Evolutionary conservation across 1,140 invertebrate genomes (phyloP).

Genomic region (Drosophila aff.): DNA sequence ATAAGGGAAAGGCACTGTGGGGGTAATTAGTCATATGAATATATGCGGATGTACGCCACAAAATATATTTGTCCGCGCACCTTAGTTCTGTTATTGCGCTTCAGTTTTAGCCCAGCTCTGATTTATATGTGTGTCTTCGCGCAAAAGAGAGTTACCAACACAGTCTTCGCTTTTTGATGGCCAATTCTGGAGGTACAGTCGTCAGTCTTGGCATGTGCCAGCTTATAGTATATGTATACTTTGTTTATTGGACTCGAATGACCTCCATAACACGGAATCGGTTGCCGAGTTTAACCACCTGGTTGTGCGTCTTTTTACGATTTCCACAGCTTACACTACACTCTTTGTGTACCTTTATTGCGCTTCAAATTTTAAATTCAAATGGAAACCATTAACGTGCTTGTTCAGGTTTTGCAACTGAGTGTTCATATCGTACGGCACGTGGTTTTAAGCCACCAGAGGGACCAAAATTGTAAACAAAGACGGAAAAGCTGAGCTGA

Average conservation of each 20-base stretch:
- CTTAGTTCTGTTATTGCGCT: slow-evolving; percentile 59
- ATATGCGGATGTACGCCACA: slow-evolving; percentile 5
- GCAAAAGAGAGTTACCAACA: slow-evolving; percentile 19
- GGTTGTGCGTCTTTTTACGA: slow-evolving; percentile 11
- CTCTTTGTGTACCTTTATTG: slow-evolving; percentile 20
- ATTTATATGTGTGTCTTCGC: slow-evolving; percentile 36
- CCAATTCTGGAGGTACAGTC: slow-evolving; percentile 36
- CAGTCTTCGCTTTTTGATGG: slow-evolving; percentile 10
- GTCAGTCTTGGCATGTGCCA: not conserved
- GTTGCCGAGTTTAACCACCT: slow-evolving; percentile 47
- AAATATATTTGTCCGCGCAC: slow-evolving; percentile 3
- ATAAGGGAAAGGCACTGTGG: slow-evolving; percentile 18
- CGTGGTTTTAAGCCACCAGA: slow-evolving; percentile 7
- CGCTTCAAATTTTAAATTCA: slow-evolving; percentile 31
- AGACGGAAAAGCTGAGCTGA: slow-evolving; percentile 12
- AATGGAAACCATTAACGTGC: slow-evolving; percentile 15
- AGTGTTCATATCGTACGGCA: slow-evolving; percentile 11
- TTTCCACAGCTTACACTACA: slow-evolving; percentile 26
- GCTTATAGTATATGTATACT: slow-evolving; percentile 15
- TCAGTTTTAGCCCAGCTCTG: slow-evolving; percentile 43
- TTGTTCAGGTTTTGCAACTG: slow-evolving; percentile 12
- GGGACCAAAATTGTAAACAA: slow-evolving; percentile 11
- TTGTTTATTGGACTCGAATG: slow-evolving; percentile 27
- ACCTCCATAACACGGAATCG: slow-evolving; percentile 31
- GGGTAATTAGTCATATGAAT: slow-evolving; percentile 56